Base-by-base conservation (phyloP, 2,797 vertebrate genomes). In the Heliangelus exortis region DNA sequence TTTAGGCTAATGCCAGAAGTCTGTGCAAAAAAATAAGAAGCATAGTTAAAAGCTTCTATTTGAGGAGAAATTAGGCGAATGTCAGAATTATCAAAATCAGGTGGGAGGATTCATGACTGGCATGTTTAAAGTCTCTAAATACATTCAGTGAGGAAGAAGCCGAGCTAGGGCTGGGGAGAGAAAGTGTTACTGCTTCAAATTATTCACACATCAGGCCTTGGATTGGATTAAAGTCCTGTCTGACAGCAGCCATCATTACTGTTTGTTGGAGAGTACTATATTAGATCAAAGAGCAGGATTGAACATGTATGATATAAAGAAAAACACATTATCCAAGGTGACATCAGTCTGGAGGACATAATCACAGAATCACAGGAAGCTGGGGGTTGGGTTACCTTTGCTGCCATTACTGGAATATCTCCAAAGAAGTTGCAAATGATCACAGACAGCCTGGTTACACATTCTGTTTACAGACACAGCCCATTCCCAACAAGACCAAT, bases 171-270 rank as follows among this genome's bases (percentile, higher is more conserved):
- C 41, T 59, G 41, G 53, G 63, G 33, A 91, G 25, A 51, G 43
- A 58, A 89, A 69, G 25, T 10, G 28, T 73, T 76, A 58, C 7
- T 65, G 61, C 86, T 94, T 82, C 88, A 73, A 76, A 76, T 93
- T 84, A 89, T 79, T 91, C 36, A 14, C 34, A 69, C 67, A 63
- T 76, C 72, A 96, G n/a, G 39, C 48, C 33, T 58, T 50, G 39
- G 62, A 55, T 94, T 51, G 76, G 87, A 93, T 84, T 92, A 66
- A 91, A 93, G 81, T 22, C 51, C 87, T 93, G 26, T 61, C 78
- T 89, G 89, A 85, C 78, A 92, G 92, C 72, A 72, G 65, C 54
- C 75, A 91, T 91, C 78, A 61, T 79, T 90, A 94, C 61, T 0
- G 2, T 61, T 80, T 65, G 54, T 36, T 81, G 55, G 34, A 58